A percentile compares a stretch with the other conserved stretches of the same genome.
phyloP scores from a whole-genome alignment of 2,797 vertebrate genomes.

The Hypotaenidia okinawae region DNA sequence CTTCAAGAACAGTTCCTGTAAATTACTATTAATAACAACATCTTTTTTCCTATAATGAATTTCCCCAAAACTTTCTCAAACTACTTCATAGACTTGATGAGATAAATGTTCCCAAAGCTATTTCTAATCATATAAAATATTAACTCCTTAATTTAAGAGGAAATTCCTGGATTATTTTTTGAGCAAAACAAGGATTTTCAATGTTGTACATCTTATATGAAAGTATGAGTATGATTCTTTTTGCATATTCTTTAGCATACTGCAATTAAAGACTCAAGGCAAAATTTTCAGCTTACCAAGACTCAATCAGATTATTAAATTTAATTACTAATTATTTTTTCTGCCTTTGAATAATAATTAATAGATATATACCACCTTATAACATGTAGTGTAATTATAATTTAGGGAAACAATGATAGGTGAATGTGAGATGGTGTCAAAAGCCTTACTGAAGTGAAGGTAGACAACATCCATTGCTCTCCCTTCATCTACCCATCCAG shows the following conservation, averaged over 20 bases:
- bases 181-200: background rate
- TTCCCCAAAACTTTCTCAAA: background rate
- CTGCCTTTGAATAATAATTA: background rate
- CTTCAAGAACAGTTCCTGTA: background rate
- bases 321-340: background rate
- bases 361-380: background rate
- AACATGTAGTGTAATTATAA: background rate
- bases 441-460: too few relatives aligned
- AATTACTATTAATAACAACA: background rate
- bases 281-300: background rate
- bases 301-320: background rate
- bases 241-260: background rate
- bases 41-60: background rate
- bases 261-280: background rate
- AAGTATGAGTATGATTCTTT: background rate
- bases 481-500: too few relatives aligned
- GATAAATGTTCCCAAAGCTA: background rate
- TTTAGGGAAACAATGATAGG: background rate
- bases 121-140: slow-evolving; percentile 9
- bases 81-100: background rate
- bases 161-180: background rate
- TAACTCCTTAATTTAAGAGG: background rate
- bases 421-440: background rate
- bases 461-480: too few relatives aligned
- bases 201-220: background rate